These are phyloP conservation scores for Microcebus tavaratra DNA, from an alignment of 2,113 vertebrate species.

Conservation along the genomic window DNA sequence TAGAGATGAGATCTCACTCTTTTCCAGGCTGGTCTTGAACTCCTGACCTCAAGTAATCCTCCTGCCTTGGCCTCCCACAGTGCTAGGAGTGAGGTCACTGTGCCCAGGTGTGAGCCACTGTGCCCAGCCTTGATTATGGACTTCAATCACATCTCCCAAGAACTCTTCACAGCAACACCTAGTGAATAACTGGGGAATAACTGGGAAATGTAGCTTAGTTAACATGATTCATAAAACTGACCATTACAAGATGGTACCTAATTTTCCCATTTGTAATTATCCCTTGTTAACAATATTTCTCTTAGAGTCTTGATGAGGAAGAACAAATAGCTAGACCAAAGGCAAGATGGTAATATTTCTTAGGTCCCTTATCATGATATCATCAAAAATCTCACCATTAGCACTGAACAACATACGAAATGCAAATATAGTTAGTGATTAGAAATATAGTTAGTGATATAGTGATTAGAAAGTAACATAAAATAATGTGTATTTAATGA, in stretches of 20 bases:
- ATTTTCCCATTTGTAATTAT: background rate
- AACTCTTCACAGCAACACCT: background rate
- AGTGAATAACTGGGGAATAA: background rate
- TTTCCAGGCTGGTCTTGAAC: too few species aligned
- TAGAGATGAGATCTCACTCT: too few species aligned
- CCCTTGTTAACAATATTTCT: background rate
- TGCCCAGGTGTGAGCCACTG: too few species aligned
- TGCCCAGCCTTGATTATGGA: background rate
- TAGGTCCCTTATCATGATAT: background rate
- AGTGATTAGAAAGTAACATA: background rate
- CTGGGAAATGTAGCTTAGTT: background rate
- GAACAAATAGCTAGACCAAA: background rate
- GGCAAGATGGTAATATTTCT: background rate
- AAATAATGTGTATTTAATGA: background rate
- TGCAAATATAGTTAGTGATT: background rate
- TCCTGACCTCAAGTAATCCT: too few species aligned
- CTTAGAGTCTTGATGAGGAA: background rate
- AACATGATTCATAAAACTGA: background rate
- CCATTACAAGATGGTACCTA: background rate
- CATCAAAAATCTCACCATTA: background rate
- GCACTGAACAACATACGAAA: background rate
- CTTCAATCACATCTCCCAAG: background rate
- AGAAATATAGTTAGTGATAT: background rate
- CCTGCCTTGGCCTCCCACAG: too few species aligned
- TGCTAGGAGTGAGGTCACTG: too few species aligned